Evolutionary conservation across 2,113 vertebrate species (phyloP).

Genomic region (Parus major): DNA sequence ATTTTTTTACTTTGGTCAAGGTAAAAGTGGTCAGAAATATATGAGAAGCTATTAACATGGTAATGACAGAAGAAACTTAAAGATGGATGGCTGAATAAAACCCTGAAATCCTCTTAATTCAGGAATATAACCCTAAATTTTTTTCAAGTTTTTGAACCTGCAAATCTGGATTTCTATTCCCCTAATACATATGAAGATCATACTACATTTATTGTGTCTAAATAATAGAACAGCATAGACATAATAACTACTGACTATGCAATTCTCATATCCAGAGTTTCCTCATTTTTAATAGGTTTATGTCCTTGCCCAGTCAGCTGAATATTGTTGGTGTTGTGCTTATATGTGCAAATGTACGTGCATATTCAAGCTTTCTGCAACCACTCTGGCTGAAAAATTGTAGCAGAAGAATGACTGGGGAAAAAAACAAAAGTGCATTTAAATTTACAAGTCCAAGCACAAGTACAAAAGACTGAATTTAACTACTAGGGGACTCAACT

Average conservation of each 20-base stretch:
- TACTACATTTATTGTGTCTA: background rate
- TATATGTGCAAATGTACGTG: fast-evolving
- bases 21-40: background rate
- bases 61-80: background rate
- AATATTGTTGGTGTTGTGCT: background rate
- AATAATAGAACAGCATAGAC: background rate
- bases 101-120: background rate
- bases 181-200: background rate
- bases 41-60: background rate
- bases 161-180: background rate
- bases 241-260: background rate
- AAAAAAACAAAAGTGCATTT: background rate
- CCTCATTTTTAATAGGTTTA: background rate
- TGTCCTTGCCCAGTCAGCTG: background rate
- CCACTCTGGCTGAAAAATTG: background rate
- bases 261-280: background rate
- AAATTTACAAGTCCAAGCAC: background rate
- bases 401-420: background rate
- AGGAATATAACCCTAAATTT: background rate
- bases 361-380: background rate
- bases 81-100: background rate
- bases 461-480: background rate
- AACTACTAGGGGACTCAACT: background rate
- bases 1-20: background rate
- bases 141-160: background rate